Conservation (phyloP, 2,888 invertebrate species). For the Conomelus anceps region DNA sequence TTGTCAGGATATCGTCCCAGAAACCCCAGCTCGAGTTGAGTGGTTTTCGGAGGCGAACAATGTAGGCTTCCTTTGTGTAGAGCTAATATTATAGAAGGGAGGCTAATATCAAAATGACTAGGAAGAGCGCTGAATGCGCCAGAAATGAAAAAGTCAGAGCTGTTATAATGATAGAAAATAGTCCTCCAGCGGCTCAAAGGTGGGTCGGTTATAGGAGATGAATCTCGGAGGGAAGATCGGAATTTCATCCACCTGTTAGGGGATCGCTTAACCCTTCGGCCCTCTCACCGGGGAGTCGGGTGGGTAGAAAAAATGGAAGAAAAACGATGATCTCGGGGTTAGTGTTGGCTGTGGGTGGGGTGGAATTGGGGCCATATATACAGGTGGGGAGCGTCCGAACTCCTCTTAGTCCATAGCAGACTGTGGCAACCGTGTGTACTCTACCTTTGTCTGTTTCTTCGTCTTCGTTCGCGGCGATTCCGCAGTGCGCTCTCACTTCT, state of each 20-base stretch:
- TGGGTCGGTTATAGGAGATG: background rate
- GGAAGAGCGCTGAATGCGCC: background rate
- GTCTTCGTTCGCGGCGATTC: too few relatives aligned
- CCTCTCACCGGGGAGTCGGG: background rate
- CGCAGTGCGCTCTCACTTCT: background rate
- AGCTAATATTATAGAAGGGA: background rate
- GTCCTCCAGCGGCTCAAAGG: background rate
- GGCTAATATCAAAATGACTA: background rate
- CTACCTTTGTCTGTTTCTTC: background rate
- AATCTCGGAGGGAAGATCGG: background rate
- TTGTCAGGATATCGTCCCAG: background rate
- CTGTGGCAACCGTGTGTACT: background rate
- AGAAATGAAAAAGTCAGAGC: background rate
- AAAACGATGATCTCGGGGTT: background rate
- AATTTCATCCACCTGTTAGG: background rate
- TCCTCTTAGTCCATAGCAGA: background rate
- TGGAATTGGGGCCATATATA: background rate
- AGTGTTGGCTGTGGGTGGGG: background rate
- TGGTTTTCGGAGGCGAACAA: background rate
- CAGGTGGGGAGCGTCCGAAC: background rate
- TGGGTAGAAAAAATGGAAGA: background rate
- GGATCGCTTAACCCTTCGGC: background rate
- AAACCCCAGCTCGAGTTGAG: background rate
- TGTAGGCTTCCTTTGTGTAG: background rate
- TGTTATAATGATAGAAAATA: background rate